A percentile compares a stretch with the other conserved stretches of the same genome.
Evolutionary conservation across 2,888 invertebrate species (phyloP).

Genomic region (Gymnosoma rotundatum): DNA sequence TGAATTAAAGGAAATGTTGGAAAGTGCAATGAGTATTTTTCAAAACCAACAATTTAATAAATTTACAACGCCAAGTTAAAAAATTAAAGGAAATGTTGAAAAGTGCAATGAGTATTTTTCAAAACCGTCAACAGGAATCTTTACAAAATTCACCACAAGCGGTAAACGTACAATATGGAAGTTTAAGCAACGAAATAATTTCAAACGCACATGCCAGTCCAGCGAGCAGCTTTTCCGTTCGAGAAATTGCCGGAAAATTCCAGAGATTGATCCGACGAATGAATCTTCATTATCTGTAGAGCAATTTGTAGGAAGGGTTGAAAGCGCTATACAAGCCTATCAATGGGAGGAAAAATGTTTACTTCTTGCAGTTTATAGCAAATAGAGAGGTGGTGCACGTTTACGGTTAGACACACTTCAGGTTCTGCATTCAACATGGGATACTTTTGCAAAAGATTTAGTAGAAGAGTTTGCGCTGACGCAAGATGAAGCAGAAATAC

Average conservation of each 20-base stretch:
- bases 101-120: constrained; percentile 7
- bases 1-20: constrained; percentile 4
- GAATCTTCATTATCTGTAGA: constrained; percentile 11
- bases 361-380: constrained; percentile 18
- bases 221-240: background rate
- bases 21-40: constrained; percentile 10
- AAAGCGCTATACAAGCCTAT: constrained; percentile 14
- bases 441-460: constrained; percentile 5
- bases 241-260: constrained; percentile 19
- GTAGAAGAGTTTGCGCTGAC: background rate
- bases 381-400: constrained; percentile 14
- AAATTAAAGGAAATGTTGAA: constrained; percentile 3
- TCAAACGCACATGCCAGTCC: no score
- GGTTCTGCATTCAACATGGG: background rate
- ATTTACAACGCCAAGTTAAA: constrained; percentile 19
- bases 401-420: constrained; percentile 21
- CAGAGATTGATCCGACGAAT: constrained; percentile 3
- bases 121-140: no score
- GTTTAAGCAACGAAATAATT: no score
- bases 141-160: no score
- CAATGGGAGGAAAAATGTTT: constrained; percentile 17
- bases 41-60: background rate
- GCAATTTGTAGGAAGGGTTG: constrained; percentile 7
- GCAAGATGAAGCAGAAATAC: constrained; percentile 19
- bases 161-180: no score